A percentile compares a stretch with the other conserved stretches of the same genome.
phyloP scores from a whole-genome alignment of 64 coral and sea anemone genomes.

The Stichodactyla helianthus region DNA sequence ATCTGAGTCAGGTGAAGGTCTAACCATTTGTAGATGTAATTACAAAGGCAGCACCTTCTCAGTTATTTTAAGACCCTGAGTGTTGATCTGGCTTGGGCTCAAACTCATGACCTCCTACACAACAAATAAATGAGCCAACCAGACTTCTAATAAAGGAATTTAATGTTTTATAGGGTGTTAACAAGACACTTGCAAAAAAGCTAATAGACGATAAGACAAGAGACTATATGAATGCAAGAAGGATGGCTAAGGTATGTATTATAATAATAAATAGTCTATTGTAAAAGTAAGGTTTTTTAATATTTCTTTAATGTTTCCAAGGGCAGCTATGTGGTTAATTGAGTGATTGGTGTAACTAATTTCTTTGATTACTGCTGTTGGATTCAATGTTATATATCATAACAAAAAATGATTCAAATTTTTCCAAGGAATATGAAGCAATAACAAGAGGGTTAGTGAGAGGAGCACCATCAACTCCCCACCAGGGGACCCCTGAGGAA shows the following conservation, averaged over 20 bases:
- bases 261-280: not conserved
- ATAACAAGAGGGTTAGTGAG: conserved; percentile 68
- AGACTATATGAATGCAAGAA: conserved; percentile 98
- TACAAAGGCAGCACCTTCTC: too few relatives aligned
- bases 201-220: conserved; percentile 96
- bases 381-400: too few relatives aligned
- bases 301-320: too few relatives aligned
- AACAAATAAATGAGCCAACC: not conserved
- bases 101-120: not conserved
- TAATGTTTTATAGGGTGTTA: conserved; percentile 62
- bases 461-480: conserved; percentile 84
- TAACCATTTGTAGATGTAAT: too few relatives aligned
- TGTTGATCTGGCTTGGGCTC: too few relatives aligned
- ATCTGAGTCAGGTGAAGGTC: too few relatives aligned
- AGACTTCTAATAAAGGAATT: not conserved
- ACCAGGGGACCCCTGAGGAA: conserved; percentile 81
- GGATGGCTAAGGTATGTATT: conserved; percentile 75
- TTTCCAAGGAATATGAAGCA: conserved; percentile 94
- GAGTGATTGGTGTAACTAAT: too few relatives aligned
- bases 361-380: too few relatives aligned
- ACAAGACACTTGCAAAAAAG: conserved; percentile 91
- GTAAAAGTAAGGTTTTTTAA: not conserved
- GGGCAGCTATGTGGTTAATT: too few relatives aligned
- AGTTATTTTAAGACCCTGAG: too few relatives aligned
- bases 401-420: too few relatives aligned